A percentile compares a stretch with the other conserved stretches of the same genome.
Conservation (phyloP, 2,113 vertebrate genomes). For the Hucho hucho region DNA sequence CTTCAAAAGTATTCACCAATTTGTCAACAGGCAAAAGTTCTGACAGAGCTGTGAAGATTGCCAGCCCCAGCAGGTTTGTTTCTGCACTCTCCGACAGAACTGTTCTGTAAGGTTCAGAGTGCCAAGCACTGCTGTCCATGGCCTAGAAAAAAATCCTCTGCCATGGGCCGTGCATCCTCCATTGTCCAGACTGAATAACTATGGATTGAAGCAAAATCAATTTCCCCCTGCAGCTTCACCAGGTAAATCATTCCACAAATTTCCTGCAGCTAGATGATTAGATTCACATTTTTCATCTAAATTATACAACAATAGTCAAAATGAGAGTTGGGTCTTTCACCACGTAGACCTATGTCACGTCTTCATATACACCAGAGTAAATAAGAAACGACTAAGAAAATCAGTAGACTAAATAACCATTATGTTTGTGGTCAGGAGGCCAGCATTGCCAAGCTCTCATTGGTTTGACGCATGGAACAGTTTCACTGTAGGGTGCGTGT, state of each 20-base stretch:
- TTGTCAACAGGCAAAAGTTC: conserved; percentile 2
- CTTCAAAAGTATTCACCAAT: background rate
- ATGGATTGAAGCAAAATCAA: background rate
- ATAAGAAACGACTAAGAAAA: no score
- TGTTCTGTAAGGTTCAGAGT: background rate
- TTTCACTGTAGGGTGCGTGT: no score
- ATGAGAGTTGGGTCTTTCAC: no score
- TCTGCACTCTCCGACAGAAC: background rate
- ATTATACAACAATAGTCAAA: no score
- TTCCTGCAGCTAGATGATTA: no score
- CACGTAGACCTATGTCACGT: no score
- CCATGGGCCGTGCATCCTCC: background rate
- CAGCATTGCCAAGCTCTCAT: background rate
- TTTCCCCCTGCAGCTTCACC: background rate
- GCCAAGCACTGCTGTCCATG: background rate
- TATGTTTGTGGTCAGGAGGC: background rate
- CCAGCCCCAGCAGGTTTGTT: background rate
- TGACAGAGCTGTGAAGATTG: background rate
- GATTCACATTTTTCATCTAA: no score
- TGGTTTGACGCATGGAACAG: no score
- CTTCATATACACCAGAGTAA: no score
- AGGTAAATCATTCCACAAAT: background rate
- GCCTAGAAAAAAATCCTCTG: background rate
- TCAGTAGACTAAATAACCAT: background rate
- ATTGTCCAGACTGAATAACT: background rate